Percentiles rank a stretch among this genome's conserved stretches.
Conservation (phyloP, 2,113 vertebrate genomes). For the Alethe diademata region DNA sequence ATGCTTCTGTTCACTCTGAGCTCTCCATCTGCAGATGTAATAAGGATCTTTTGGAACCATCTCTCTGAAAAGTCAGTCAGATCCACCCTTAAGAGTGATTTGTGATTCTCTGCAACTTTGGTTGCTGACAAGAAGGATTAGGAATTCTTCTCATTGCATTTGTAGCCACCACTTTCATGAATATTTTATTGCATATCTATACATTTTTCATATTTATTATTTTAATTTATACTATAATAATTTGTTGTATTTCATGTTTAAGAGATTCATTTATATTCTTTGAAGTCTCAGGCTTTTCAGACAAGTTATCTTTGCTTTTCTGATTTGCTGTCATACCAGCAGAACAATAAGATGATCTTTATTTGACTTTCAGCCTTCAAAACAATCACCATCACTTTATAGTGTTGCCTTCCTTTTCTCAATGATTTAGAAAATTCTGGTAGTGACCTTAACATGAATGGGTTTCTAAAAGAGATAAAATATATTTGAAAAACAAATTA, state of each 20-base stretch:
- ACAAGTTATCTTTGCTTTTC: background rate
- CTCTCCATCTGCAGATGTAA: background rate
- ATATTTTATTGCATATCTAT: background rate
- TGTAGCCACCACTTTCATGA: background rate
- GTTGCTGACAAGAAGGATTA: background rate
- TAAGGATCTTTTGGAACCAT: background rate
- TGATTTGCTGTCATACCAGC: background rate
- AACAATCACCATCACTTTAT: background rate
- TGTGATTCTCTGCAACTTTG: fast-evolving
- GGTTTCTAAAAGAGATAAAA: background rate
- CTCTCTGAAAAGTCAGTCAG: background rate
- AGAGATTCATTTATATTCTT: background rate
- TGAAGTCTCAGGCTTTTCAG: background rate
- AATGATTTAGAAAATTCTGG: background rate
- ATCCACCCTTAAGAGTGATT: background rate
- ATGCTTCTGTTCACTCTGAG: background rate
- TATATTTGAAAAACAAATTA: background rate
- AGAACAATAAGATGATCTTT: background rate
- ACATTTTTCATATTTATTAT: background rate
- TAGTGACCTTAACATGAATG: background rate
- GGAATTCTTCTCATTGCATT: background rate
- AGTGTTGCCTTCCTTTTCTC: background rate
- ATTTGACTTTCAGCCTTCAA: background rate
- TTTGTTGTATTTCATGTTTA: background rate
- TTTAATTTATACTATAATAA: background rate